Evolutionary conservation across 2,797 vertebrate genomes (phyloP).

Genomic region (Rachycentron canadum): DNA sequence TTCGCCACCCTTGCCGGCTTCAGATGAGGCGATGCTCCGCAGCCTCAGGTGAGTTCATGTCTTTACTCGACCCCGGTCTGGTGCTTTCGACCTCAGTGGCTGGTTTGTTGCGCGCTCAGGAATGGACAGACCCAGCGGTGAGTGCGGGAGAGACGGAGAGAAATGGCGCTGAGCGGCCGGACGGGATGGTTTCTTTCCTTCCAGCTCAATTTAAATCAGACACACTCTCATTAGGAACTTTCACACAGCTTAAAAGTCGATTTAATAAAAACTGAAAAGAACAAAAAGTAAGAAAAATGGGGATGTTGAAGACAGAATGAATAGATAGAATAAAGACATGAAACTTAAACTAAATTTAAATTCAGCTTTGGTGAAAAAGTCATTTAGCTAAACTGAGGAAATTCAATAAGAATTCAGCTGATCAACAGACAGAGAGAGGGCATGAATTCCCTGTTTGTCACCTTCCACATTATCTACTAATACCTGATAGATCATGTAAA

Average conservation of each 20-base stretch:
- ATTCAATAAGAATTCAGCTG: neutral
- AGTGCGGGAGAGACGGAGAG: neutral
- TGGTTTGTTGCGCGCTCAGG: neutral
- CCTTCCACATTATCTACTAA: too few species aligned
- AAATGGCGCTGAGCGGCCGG: neutral
- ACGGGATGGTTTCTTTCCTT: neutral
- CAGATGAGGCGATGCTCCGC: conserved; percentile 11
- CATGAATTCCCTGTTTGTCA: neutral
- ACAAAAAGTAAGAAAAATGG: neutral
- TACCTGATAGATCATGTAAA: neutral
- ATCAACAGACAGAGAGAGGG: neutral
- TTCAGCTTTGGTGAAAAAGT: neutral
- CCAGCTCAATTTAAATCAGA: neutral
- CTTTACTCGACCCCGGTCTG: neutral
- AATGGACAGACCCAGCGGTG: conserved; percentile 2
- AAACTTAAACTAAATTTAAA: neutral
- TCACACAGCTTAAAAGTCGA: neutral
- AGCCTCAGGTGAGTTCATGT: conserved; percentile 46
- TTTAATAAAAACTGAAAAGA: neutral
- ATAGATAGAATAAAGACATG: neutral
- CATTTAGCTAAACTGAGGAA: neutral
- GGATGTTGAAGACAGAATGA: neutral
- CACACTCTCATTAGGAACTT: neutral
- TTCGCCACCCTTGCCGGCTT: conserved; percentile 1
- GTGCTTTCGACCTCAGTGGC: neutral